Base-by-base conservation (phyloP, 2,113 vertebrate species). In the Vanacampus margaritifer region DNA sequence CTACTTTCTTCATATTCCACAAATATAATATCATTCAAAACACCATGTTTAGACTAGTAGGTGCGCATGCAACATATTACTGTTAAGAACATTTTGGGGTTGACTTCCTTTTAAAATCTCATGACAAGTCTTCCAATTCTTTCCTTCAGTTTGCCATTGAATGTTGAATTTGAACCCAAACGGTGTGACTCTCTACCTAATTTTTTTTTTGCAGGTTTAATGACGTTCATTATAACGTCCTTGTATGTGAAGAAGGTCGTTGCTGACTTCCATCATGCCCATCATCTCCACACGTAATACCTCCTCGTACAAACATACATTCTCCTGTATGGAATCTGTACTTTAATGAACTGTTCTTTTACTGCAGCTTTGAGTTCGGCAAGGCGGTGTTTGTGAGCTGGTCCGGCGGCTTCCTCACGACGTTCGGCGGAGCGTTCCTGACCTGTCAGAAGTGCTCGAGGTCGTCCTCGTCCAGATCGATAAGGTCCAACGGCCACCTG, bases 361-460 rank as follows among this genome's bases (percentile, higher is more conserved):
- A 32, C 59, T 62, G 10, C 67, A 97, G 94, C 65, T 93, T 87
- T 79, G 95, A 96, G 73, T 95, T 98, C 74, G 97, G 96, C 16
- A 92, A 89, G 1, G 95, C 96, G 19, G 90, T 97, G 63, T 96
- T 95, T 68, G 88, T 94, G 10, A 96, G 95, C 69, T 96, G 93
- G 94, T 90, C 87, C 12, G 95, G 93, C 8, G 89, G 94, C 71
- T 75, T 94, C 62, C 88, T 97, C 79, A 91, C 86, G 24, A 65
- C 94, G 2, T 75, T 93, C 4, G 97, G 97, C 2, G 95, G 96
- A 0, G 60, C 79, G 59, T 91, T 96, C 78, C 90, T 98, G 41
- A 91, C 91, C 82, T 94, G 92, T 45, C 93, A 91, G 46, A 83
- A 76, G 46, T 94, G 92, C 84, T 88, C 90, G 1, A 77, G 75